Percentiles rank a stretch among this genome's conserved stretches.
Conservation (phyloP, 2,113 vertebrate species). For the Calyptommatus sinebrachiatus region DNA sequence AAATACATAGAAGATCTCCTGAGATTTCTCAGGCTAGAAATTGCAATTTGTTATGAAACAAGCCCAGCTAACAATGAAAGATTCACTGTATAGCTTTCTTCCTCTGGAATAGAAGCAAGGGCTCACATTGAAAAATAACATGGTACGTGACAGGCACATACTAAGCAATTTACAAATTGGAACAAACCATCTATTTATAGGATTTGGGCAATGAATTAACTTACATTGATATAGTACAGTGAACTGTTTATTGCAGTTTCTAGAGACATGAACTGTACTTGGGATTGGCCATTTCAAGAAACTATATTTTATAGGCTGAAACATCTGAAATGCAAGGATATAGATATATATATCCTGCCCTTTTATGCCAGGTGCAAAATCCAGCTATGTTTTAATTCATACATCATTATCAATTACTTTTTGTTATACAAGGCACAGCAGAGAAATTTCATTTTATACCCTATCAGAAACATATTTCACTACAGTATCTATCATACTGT, state of each 20-base stretch:
- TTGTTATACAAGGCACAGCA: fast-evolving
- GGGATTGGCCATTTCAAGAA: conserved; percentile 46
- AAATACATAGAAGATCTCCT: neutral
- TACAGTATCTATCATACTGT: neutral
- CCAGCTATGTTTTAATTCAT: conserved; percentile 5
- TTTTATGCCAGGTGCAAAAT: conserved; percentile 28
- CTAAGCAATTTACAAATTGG: conserved; percentile 42
- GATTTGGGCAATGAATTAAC: conserved; percentile 51
- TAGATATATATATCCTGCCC: neutral
- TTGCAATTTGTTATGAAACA: neutral
- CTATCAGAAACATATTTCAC: neutral
- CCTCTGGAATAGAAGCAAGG: neutral
- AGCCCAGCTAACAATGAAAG: neutral
- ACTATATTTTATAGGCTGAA: conserved; percentile 36
- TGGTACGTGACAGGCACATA: conserved; percentile 29
- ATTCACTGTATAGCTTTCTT: neutral
- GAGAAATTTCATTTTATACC: neutral
- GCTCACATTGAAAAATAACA: neutral
- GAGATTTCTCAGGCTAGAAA: neutral
- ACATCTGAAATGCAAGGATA: conserved; percentile 28
- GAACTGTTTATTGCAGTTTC: conserved; percentile 58
- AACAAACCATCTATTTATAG: conserved; percentile 58
- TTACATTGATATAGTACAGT: conserved; percentile 62
- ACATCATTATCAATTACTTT: neutral
- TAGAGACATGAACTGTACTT: conserved; percentile 51